Percentiles rank a stretch among this genome's conserved stretches.
Conservation (phyloP, 2,888 invertebrate species). For the Xestia sexstrigata region DNA sequence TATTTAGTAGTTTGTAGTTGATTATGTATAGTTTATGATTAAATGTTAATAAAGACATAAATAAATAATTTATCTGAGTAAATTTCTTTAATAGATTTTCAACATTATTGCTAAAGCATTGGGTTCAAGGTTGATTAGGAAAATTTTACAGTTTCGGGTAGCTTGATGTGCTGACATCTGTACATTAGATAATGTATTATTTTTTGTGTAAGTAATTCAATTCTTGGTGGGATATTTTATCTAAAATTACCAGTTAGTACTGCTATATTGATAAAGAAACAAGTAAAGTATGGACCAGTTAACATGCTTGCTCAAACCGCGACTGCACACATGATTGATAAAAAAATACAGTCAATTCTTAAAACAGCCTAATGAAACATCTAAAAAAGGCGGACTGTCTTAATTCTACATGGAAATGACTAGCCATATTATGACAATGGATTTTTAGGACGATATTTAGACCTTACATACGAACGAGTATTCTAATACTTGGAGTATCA, state of each 20-base stretch:
- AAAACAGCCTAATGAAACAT: constrained; percentile 29
- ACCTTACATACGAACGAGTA: constrained; percentile 50
- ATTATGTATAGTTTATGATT: too few relatives aligned
- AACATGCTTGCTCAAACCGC: neutral
- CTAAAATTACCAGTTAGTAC: neutral
- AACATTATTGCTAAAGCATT: too few relatives aligned
- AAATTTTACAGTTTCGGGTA: too few relatives aligned
- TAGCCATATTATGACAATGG: constrained; percentile 44
- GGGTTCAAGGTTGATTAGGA: too few relatives aligned
- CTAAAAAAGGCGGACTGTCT: constrained; percentile 58
- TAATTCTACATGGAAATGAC: constrained; percentile 43
- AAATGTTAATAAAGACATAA: too few relatives aligned
- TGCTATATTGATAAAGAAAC: constrained; percentile 6
- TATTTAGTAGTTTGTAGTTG: too few relatives aligned
- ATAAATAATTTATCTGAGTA: too few relatives aligned
- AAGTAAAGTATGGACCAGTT: too few relatives aligned
- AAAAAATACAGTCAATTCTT: constrained; percentile 13
- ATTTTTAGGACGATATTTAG: constrained; percentile 57
- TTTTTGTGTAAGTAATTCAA: constrained; percentile 1
- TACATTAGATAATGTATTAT: neutral
- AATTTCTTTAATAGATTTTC: too few relatives aligned
- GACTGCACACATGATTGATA: neutral
- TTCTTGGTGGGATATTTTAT: neutral
- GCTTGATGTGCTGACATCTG: too few relatives aligned
- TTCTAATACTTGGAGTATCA: constrained; percentile 47